Percentiles rank a stretch among this genome's conserved stretches.
Evolutionary conservation across 1,140 invertebrate genomes (phyloP).

Genomic region (Bicyclus anynana): DNA sequence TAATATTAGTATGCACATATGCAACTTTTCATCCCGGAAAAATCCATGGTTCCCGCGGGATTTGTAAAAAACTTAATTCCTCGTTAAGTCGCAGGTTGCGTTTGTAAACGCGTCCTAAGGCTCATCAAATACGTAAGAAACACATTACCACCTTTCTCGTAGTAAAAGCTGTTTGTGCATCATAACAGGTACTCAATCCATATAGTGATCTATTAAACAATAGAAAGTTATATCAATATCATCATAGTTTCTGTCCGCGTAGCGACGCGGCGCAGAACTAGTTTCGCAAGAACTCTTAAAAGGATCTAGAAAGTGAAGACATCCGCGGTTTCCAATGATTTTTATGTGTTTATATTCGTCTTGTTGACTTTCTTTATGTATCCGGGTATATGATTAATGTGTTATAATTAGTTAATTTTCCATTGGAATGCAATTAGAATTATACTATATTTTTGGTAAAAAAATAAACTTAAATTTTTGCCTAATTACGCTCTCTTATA

Average conservation of each 20-base stretch:
- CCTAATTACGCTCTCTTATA: too few species aligned
- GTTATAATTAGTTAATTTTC: not conserved
- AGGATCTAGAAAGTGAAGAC: conserved; percentile 52
- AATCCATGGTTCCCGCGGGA: too few species aligned
- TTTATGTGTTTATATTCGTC: conserved; percentile 10
- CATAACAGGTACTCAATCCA: conserved; percentile 6
- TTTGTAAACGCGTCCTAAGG: too few species aligned
- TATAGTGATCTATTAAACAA: conserved; percentile 29
- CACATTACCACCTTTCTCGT: too few species aligned
- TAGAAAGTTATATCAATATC: conserved; percentile 35
- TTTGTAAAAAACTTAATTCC: too few species aligned
- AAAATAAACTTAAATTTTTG: too few species aligned
- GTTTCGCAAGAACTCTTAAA: conserved; percentile 42
- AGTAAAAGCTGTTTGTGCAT: too few species aligned
- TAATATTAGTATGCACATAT: too few species aligned
- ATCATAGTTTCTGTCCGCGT: conserved; percentile 30
- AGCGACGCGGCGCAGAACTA: conserved; percentile 27
- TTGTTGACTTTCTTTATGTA: not conserved
- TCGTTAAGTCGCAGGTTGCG: too few species aligned
- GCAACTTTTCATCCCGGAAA: too few species aligned
- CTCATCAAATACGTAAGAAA: too few species aligned
- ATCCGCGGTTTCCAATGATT: conserved; percentile 31
- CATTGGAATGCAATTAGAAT: too few species aligned
- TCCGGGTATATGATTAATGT: not conserved
- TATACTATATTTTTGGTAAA: not conserved